Percentiles rank a stretch among this genome's conserved stretches.
Evolutionary conservation across 2,797 vertebrate genomes (phyloP).

Genomic region (Artibeus jamaicensis): DNA sequence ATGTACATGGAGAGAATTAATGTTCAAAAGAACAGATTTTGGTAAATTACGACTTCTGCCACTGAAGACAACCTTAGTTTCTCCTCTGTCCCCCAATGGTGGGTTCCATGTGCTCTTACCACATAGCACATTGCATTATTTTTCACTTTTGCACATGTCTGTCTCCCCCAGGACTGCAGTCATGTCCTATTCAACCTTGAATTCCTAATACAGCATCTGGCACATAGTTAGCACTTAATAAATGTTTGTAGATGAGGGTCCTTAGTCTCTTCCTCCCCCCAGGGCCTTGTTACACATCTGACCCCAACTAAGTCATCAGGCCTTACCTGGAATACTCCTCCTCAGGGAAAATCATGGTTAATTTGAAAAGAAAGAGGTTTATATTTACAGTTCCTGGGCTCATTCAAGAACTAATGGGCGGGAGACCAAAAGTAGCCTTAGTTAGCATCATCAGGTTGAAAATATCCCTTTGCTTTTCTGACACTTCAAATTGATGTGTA

Average conservation of each 20-base stretch:
- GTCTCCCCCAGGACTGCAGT: neutral
- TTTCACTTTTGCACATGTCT: neutral
- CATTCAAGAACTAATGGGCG: neutral
- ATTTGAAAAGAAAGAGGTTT: neutral
- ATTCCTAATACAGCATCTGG: neutral
- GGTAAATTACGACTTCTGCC: neutral
- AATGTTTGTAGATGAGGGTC: neutral
- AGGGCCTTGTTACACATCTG: neutral
- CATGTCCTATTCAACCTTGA: neutral
- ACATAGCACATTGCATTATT: neutral
- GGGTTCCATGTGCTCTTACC: neutral
- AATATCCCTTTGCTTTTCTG: conserved; percentile 15
- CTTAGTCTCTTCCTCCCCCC: neutral
- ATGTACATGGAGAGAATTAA: neutral
- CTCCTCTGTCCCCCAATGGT: neutral
- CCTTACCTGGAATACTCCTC: neutral
- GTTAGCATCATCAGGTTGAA: neutral
- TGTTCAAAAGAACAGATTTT: neutral
- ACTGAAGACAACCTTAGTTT: neutral
- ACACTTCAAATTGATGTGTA: neutral
- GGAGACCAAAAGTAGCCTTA: neutral
- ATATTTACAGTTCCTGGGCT: neutral
- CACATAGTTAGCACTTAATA: neutral
- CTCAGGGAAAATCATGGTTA: neutral
- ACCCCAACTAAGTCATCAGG: neutral